Evolutionary conservation across 2,797 vertebrate species (phyloP), one percentile per base, ranked within the genome.

Genomic region (Nyctibius grandis): DNA sequence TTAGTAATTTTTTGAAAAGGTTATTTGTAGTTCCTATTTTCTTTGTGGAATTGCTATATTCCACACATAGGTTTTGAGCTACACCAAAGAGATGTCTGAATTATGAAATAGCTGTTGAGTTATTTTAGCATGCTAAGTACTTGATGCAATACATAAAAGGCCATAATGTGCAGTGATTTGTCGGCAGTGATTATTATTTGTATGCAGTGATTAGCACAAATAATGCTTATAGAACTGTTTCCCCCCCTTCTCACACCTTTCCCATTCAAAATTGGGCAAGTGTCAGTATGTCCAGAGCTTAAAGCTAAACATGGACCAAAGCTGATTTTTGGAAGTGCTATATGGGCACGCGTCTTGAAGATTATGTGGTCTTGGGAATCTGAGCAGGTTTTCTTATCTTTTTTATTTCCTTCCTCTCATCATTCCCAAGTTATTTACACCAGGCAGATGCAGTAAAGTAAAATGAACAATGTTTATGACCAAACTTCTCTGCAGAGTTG

Each of bases 161-260:
- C 63, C n/a, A 21, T 79, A 93, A 65, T 44, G 64, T 73, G 72
- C 59, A 73, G 81, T 57, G 93, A 94, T 95, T 96, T 91, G 79
- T 91, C 17, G n/a, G 44, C 68, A 57, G 51, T 81, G 84, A 48
- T 86, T 93, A 92, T 80, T 87, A 70, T 85, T 95, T 95, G 61
- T 82, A 57, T 86, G 89, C 70, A 68, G 73, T 61, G 45, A 74
- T 96, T 64, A 95, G 40, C 81, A 70, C 88, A 80, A 89, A 91
- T 45, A n/a, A 44, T 89, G 75, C 78, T 89, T 85, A 40, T 59
- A 61, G 87, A 88, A 69, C 56, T 67, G 40, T 67, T 92, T 79
- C 40, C 47, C 91, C 72, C 54, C 2, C 0, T 89, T 87, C 47
- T 72, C 38, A 23, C 57, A 67, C 47, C 23, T 72, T 80, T 92